These are phyloP conservation scores for Cephalopachus bancanus DNA, from an alignment of 2,797 vertebrate genomes.

Conservation along the genomic window DNA sequence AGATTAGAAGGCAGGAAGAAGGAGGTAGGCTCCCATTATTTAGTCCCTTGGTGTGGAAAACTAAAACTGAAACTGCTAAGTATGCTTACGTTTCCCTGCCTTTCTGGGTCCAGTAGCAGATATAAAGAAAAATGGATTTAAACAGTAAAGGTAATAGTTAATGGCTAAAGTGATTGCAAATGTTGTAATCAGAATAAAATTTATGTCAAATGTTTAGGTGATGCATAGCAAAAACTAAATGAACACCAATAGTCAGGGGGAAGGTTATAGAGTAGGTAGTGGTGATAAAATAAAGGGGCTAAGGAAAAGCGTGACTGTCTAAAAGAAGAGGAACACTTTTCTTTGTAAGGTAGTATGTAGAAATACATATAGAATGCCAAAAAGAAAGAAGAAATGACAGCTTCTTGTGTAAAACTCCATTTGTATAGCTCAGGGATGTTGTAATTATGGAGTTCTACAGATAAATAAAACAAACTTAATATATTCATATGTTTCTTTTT, in stretches of 20 bases:
- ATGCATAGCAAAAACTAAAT: not conserved
- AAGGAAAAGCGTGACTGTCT: not conserved
- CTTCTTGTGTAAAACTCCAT: not conserved
- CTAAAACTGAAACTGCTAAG: no score
- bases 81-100: no score
- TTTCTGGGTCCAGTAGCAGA: not conserved
- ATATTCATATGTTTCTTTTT: no score
- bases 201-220: not conserved
- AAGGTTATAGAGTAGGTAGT: not conserved
- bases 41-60: not conserved
- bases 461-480: not conserved
- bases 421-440: not conserved
- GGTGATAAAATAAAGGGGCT: not conserved
- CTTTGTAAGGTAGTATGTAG: not conserved
- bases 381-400: not conserved
- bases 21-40: not conserved
- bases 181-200: not conserved
- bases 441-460: not conserved
- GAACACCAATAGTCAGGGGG: not conserved
- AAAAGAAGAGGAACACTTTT: not conserved
- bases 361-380: not conserved
- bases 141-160: not conserved
- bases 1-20: not conserved
- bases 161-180: not conserved
- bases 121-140: not conserved